Evolutionary conservation across 2,113 vertebrate species (phyloP), one percentile per base, ranked within the genome.

Genomic region (Cromileptes altivelis): DNA sequence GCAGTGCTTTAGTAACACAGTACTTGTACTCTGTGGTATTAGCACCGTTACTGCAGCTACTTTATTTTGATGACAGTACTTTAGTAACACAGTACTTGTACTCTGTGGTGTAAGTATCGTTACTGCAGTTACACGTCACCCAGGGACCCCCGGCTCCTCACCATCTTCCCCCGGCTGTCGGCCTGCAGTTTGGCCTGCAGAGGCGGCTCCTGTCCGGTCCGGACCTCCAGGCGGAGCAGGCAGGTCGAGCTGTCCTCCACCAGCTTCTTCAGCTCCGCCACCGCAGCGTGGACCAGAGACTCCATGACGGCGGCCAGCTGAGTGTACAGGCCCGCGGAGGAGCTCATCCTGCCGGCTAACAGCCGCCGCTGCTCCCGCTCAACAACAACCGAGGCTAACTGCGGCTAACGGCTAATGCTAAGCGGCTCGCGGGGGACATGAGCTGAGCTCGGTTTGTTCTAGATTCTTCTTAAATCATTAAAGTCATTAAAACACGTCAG

Each of bases 241-340:
- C 70, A 55, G 2, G 40, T 27, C 7, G 82, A 42, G 3, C 79
- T 60, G 55, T 88, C 89, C 67, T 92, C 88, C 64, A 89, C 15
- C 72, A 95, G 85, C 84, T 89, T 94, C 60, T 81, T 25, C 65
- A 95, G 90, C 89, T 95, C 94, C 2, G 90, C 89, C 75, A 95
- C 94, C 1, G 94, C 92, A 0, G 94, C 90, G 77, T 91, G 91
- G 50, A 95, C 91, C 79, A 96, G 88, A 8, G 91, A 72, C 89
- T 95, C 94, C 85, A 96, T 92, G 58, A 95, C 93, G 3, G 92
- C 76, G 30, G 94, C 88, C 71, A 96, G 87, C 80, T 90, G 93
- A 0, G 91, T 83, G 86, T 93, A 87, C 53, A 94, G 74, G 10
- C 75, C 78, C 6, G 78, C 77, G 25, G 79, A 85, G 52, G 81